Base-by-base conservation (phyloP, 2,888 invertebrate genomes). In the Conops quadrifasciatus region DNA sequence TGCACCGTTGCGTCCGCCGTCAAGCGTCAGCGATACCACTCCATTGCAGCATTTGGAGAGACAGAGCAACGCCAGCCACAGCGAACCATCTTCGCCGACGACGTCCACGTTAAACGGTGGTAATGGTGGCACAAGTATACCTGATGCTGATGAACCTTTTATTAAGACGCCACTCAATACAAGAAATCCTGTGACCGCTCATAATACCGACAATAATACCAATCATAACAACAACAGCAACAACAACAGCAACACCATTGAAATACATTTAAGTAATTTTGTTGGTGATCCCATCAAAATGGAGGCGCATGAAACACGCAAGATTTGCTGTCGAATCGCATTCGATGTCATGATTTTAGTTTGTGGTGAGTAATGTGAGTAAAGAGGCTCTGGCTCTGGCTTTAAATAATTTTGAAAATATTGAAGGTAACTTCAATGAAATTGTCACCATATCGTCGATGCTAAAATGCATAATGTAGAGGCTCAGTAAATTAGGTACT, bases 1-100 rank as follows among this genome's bases (percentile, higher is more conserved):
- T 69, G 79, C 76, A 72, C 9, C 9, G 36, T 76, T 81, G 69
- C 78, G 82, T 28, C 81, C 83, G 51, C 82, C 83, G 51, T 76
- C 73, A 19, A 80, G 79, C 71, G 78, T 81, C n/a, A 78, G 80
- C 71, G 83, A 83, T 36, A 82, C 83, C 30, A 82, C 84, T 49
- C 84, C 81, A 26, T 77, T 83, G 49, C 80, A 82, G 68, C 76
- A 82, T 24, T 78, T 83, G 56, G 83, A 83, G 63, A 81, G 80
- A 49, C 81, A 80, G 26, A 83, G 83, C 74, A 83, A 49, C 49
- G 19, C n/a, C 15, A 19, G 49, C n/a, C 5, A 19, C n/a, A 49
- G 49, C 49, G 82, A 82, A 74, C 82, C 82, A 19, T 81, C 83
- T 11, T 82, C 82, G 9, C 83, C 83, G n/a, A 75, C 73, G 56